phyloP scores from a whole-genome alignment of 2,113 vertebrate species.

The Galbula dea region DNA sequence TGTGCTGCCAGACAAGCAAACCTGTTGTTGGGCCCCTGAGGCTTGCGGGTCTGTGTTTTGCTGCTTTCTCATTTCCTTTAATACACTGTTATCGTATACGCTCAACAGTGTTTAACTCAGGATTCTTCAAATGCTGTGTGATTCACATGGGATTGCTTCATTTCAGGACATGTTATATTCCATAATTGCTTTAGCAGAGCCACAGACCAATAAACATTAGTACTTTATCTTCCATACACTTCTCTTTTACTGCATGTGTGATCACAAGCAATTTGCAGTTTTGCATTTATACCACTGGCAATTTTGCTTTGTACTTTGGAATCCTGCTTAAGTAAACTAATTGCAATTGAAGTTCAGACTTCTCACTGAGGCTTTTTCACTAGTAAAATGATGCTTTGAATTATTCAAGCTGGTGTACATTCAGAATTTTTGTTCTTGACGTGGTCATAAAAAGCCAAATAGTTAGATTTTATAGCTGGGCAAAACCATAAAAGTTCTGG shows the following conservation, averaged over 20 bases:
- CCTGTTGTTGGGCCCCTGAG: background rate
- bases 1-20: background rate
- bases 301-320: background rate
- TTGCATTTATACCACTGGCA: background rate
- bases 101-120: background rate
- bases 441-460: background rate
- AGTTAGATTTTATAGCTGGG: background rate
- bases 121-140: background rate
- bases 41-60: background rate
- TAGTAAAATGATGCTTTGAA: background rate
- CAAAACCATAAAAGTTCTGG: background rate
- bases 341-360: background rate
- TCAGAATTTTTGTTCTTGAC: background rate
- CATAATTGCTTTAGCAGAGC: background rate
- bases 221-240: background rate
- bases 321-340: background rate
- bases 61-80: background rate
- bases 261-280: background rate
- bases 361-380: background rate
- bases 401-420: background rate
- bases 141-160: background rate
- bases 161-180: background rate
- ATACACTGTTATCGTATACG: fast-evolving
- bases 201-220: background rate
- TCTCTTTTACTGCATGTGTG: background rate